phyloP scores from a whole-genome alignment of 2,113 vertebrate species.

The Heterochromis multidens region DNA sequence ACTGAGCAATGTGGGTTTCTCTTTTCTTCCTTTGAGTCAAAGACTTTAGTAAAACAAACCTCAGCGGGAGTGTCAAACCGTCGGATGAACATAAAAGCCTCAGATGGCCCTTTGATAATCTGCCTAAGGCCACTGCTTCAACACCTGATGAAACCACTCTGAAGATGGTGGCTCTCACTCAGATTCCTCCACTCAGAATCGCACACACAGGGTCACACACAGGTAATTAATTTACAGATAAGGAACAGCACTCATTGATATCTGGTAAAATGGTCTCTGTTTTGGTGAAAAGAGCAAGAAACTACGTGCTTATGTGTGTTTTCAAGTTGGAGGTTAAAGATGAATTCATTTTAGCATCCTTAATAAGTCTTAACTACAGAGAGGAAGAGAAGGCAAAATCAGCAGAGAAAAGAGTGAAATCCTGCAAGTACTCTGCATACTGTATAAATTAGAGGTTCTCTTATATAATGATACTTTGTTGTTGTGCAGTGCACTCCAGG shows the following conservation, averaged over 20 bases:
- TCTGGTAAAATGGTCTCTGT: conserved; percentile 10
- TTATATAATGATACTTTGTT: conserved; percentile 3
- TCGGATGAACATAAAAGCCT: conserved; percentile 52
- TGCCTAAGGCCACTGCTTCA: conserved; percentile 37
- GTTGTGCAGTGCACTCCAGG: not conserved
- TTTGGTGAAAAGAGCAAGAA: not conserved
- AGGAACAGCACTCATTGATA: not conserved
- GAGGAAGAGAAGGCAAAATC: not conserved
- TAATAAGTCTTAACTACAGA: not conserved
- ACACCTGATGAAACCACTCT: conserved; percentile 18
- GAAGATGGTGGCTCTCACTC: not conserved
- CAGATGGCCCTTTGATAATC: conserved; percentile 52
- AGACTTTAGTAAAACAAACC: conserved; percentile 47
- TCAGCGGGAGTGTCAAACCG: conserved; percentile 1
- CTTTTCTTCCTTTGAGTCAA: conserved; percentile 30
- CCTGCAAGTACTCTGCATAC: not conserved
- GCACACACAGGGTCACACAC: not conserved
- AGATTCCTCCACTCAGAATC: not conserved
- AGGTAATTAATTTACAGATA: conserved; percentile 26
- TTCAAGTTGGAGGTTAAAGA: conserved; percentile 1
- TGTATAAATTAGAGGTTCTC: not conserved
- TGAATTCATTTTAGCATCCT: not conserved
- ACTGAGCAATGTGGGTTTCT: not conserved
- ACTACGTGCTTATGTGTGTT: not conserved
- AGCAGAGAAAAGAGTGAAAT: not conserved